Evolutionary conservation across 2,888 invertebrate species (phyloP), one percentile per base, ranked within the genome.

Genomic region (Drosophila neonasuta): DNA sequence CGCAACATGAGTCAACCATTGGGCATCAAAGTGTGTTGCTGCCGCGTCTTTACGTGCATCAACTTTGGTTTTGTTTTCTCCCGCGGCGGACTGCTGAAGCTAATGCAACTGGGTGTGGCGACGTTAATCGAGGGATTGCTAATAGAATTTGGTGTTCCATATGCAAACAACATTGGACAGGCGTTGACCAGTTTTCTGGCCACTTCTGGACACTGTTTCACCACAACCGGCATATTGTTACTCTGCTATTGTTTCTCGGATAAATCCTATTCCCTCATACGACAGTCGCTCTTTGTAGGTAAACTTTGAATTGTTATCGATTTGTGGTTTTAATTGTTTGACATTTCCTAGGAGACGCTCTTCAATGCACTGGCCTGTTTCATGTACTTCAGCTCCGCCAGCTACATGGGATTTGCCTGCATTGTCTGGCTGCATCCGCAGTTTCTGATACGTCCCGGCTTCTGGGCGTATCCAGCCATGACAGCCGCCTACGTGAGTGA

Each of bases 381-480:
- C 87, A 93, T 96, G 88, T 96, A 96, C 87, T 90, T 96, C 59
- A 95, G 95, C 32, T 94, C 96, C 0, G 94, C 97, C 1, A 94
- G 95, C 0, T 97, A 95, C 89, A 93, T 97, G 91, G 95, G 95
- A 0, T 94, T 96, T 74, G 94, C 95, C 1, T 95, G 96, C 17
- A 94, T 96, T 77, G 91, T 96, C 44, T 95, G 95, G 90, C 91
- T 97, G 56, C 95, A 95, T 91, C 95, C 95, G 0, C 92, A 94
- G 80, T 96, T 96, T 89, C 92, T 94, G 32, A 88, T 94, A 7
- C 91, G 93, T 62, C 95, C 93, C 44, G 95, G 96, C 74, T 96
- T 95, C 88, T 94, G 96, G 86, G 95, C 95, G 11, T 96, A 96
- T 91, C 96, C 97, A n/a, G 96, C 96, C 2, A 95, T 97, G 95